phyloP scores from a whole-genome alignment of 2,113 vertebrate species.

The Chinchilla lanigera region DNA sequence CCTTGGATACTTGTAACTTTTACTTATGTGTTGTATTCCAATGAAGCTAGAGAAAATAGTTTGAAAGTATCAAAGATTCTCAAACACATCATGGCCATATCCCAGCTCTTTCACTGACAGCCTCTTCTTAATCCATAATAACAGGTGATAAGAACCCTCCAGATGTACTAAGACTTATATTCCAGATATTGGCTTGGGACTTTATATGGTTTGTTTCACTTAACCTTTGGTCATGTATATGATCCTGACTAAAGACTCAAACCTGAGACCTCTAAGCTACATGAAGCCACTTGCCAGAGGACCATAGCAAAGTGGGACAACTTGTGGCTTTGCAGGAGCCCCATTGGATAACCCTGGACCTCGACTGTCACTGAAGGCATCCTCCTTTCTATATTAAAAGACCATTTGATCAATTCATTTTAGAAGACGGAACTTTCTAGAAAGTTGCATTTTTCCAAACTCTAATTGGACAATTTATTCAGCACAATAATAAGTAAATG shows the following conservation, averaged over 20 bases:
- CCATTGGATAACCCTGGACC: accelerated
- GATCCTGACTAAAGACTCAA: not conserved
- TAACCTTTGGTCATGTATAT: not conserved
- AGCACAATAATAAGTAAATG: not conserved
- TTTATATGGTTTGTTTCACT: not conserved
- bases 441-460: not conserved
- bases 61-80: not conserved
- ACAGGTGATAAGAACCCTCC: not conserved
- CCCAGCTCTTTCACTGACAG: not conserved
- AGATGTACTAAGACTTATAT: not conserved
- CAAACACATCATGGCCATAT: not conserved
- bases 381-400: not conserved
- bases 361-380: not conserved
- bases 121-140: not conserved
- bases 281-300: not conserved
- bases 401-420: not conserved
- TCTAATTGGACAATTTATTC: not conserved
- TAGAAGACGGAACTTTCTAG: not conserved
- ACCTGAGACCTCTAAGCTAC: not conserved
- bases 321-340: not conserved
- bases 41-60: not conserved
- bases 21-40: not conserved
- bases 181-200: not conserved
- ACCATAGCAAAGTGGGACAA: not conserved
- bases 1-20: not conserved